Base-by-base conservation (phyloP, 2,888 invertebrate genomes). In the Eupithecia pulchellata region DNA sequence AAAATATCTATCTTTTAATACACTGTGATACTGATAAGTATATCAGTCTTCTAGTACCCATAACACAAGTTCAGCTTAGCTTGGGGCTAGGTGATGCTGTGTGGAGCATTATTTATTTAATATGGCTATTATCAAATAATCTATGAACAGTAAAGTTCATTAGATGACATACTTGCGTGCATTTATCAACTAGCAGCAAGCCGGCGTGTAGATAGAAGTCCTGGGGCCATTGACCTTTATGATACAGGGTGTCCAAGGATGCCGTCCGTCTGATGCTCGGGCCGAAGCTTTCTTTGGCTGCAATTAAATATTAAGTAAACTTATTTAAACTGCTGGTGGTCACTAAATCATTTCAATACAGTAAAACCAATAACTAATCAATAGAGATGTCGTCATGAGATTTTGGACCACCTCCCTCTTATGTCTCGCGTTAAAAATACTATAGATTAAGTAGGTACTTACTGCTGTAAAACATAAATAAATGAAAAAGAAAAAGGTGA, bases 191-290 rank as follows among this genome's bases (percentile, higher is more conserved):
- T 90, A 96, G 96, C 79, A 97, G 92, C 76, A 96, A 91, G 77
- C 96, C 96, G 79, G 96, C 95, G 83, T 96, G 96, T 79, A 96
- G 95, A 85, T 96, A 96, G 82, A 96, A 95, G 84, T 97, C 97
- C 80, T 96, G 95, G 57, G 97, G 96, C 96, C 97, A 97, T 83
- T 97, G 97, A 81, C 97, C 97, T 86, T 96, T 96, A 82, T 97
- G 95, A 89, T 97, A 97, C 80, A 97, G 95, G 27, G 97, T 96
- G 86, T 97, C 97, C 79, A 97, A 89, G 6, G 97, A 97, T 52
- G 97, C 97, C 71, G 97, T 97, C 79, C 97, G 95, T 82, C 97
- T 94, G 81, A 97, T 97, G 90, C 94, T 95, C 73, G 95, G 94
- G 75, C 95, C 95, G 85, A 95, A 95, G 74, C 95, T 87, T 66